phyloP scores from a whole-genome alignment of 2,113 vertebrate genomes.

The Bos taurus region DNA sequence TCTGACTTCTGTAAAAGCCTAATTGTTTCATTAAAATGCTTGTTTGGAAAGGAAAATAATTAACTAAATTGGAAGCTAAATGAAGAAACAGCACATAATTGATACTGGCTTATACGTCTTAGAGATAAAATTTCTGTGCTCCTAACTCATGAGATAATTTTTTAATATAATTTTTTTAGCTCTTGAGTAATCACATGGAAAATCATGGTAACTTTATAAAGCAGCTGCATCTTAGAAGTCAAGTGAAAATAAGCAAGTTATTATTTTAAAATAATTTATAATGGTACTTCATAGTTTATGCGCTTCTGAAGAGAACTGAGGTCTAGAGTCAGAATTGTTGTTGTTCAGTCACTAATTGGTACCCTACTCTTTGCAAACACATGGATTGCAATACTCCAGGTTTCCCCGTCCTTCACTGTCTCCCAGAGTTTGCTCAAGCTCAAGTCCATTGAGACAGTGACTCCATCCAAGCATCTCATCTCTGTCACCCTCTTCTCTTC shows the following conservation, averaged over 20 bases:
- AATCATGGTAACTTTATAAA: constrained; percentile 30
- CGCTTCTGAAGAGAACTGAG: background rate
- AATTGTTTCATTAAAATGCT: constrained; percentile 51
- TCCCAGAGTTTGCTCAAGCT: background rate
- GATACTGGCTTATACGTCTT: constrained; percentile 28
- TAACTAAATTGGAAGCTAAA: constrained; percentile 37
- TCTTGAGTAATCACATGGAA: constrained; percentile 6
- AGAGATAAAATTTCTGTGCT: background rate
- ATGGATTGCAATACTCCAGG: background rate
- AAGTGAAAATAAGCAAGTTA: background rate
- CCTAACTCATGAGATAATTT: constrained; percentile 19
- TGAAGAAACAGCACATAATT: constrained; percentile 35
- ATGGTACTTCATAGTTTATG: background rate
- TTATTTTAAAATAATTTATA: background rate
- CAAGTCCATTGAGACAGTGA: background rate
- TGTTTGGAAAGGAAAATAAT: constrained; percentile 42
- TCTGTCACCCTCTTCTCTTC: background rate
- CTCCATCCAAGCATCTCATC: background rate
- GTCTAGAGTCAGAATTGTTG: background rate
- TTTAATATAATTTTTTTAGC: constrained; percentile 2
- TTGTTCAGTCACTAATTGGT: background rate
- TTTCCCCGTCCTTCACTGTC: background rate
- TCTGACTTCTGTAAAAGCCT: constrained; percentile 55
- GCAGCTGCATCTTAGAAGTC: background rate
- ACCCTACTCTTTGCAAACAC: background rate